A percentile compares a stretch with the other conserved stretches of the same genome.
phyloP scores from a whole-genome alignment of 2,113 vertebrate species.

The Tetraodon nigroviridis region DNA sequence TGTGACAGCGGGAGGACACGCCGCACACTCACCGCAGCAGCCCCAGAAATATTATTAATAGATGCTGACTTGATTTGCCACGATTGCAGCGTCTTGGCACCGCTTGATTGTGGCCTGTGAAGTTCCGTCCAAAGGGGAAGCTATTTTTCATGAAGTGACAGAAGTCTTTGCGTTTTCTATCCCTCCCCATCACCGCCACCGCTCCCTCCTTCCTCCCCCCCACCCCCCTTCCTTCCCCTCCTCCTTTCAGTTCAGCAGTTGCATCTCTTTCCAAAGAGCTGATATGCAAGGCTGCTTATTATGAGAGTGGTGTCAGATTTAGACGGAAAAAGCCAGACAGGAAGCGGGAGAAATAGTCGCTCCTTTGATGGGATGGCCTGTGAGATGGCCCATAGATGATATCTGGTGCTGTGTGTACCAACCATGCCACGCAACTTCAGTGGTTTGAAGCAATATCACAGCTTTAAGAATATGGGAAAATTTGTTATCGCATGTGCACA shows the following conservation, averaged over 20 bases:
- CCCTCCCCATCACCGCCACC: constrained; percentile 1
- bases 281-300: constrained; percentile 97
- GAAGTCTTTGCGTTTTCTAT: constrained; percentile 80
- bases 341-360: constrained; percentile 51
- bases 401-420: constrained; percentile 20
- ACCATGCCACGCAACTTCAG: constrained; percentile 44
- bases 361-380: constrained; percentile 66
- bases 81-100: constrained; percentile 82
- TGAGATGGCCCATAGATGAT: constrained; percentile 62
- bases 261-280: constrained; percentile 94
- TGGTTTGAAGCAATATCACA: constrained; percentile 53
- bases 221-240: constrained; percentile 12
- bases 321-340: constrained; percentile 44
- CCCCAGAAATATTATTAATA: constrained; percentile 99
- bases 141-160: constrained; percentile 99
- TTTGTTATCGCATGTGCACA: constrained; percentile 51
- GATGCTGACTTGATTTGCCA: constrained; percentile 99
- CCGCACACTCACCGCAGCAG: constrained; percentile 89
- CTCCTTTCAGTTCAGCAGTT: constrained; percentile 70
- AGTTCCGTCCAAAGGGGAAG: constrained; percentile 99
- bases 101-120: constrained; percentile 98
- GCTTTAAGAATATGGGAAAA: constrained; percentile 60
- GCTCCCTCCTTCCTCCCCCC: background rate
- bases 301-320: constrained; percentile 87
- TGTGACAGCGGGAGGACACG: constrained; percentile 97